Conservation (phyloP, 2,888 invertebrate genomes). For the Parthenolecanium corni region DNA sequence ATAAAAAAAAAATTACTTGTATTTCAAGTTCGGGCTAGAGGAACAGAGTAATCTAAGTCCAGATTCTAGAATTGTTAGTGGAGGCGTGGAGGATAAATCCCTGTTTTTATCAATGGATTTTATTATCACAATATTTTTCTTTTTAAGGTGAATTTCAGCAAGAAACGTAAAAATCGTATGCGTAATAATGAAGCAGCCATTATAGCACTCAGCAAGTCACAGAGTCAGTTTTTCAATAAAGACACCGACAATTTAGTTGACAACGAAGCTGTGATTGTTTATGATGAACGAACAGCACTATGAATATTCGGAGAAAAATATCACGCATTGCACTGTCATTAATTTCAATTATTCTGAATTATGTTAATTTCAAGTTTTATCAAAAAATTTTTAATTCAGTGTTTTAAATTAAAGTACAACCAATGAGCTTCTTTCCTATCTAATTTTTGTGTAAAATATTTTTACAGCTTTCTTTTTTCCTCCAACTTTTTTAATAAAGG, state of each 20-base stretch:
- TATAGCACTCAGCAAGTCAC: constrained; percentile 64
- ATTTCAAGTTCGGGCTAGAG: no score
- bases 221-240: constrained; percentile 46
- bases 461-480: no score
- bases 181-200: constrained; percentile 68
- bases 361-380: not conserved
- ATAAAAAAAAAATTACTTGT: no score
- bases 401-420: not conserved
- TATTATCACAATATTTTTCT: no score
- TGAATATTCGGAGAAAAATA: constrained; percentile 37
- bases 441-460: no score
- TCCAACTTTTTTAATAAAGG: no score
- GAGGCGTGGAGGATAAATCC: no score
- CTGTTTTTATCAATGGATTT: no score
- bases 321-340: not conserved
- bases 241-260: constrained; percentile 55
- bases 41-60: no score
- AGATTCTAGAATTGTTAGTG: no score
- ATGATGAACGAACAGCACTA: constrained; percentile 67
- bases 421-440: no score
- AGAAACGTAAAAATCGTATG: constrained; percentile 69
- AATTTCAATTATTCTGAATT: not conserved
- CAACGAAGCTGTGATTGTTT: constrained; percentile 68
- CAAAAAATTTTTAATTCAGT: not conserved
- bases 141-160: constrained; percentile 58